These are phyloP conservation scores for Ageneiosus marmoratus DNA, from an alignment of 2,113 vertebrate species.

Conservation along the genomic window DNA sequence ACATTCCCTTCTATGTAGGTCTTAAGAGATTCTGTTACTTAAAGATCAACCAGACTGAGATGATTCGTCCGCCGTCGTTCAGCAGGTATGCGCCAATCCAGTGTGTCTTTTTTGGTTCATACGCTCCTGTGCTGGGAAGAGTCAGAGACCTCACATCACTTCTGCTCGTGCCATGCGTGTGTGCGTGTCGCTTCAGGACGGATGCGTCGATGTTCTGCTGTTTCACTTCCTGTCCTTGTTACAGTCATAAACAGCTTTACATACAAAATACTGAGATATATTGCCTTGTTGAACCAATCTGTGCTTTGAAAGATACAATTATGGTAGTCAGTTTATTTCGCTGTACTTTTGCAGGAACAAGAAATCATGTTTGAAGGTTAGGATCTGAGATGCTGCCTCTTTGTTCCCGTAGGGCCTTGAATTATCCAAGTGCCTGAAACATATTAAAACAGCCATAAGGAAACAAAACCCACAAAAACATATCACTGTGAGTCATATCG, in stretches of 20 bases:
- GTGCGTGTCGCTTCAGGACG: background rate
- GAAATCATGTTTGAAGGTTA: conserved; percentile 49
- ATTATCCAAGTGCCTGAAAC: conserved; percentile 64
- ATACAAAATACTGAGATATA: conserved; percentile 56
- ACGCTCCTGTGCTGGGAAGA: conserved; percentile 1
- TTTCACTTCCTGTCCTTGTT: conserved; percentile 10
- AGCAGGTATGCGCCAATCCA: background rate
- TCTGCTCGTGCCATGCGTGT: too few species aligned
- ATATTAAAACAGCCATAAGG: conserved; percentile 33
- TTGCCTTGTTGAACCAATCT: conserved; percentile 63
- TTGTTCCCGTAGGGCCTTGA: conserved; percentile 57
- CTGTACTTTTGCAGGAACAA: conserved; percentile 56
- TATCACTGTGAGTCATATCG: background rate
- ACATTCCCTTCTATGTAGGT: conserved; percentile 41
- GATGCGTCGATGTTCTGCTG: background rate
- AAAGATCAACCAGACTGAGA: background rate
- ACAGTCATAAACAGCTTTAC: conserved; percentile 33
- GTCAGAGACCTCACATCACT: background rate
- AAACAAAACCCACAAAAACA: background rate
- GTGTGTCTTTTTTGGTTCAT: background rate
- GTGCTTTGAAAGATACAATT: conserved; percentile 71
- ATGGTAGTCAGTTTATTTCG: conserved; percentile 56
- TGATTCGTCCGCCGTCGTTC: background rate
- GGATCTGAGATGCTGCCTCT: conserved; percentile 54
- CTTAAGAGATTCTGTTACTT: conserved; percentile 21